These are phyloP conservation scores for Uropetala carovei DNA, from an alignment of 2,888 invertebrate species.

Conservation along the genomic window DNA sequence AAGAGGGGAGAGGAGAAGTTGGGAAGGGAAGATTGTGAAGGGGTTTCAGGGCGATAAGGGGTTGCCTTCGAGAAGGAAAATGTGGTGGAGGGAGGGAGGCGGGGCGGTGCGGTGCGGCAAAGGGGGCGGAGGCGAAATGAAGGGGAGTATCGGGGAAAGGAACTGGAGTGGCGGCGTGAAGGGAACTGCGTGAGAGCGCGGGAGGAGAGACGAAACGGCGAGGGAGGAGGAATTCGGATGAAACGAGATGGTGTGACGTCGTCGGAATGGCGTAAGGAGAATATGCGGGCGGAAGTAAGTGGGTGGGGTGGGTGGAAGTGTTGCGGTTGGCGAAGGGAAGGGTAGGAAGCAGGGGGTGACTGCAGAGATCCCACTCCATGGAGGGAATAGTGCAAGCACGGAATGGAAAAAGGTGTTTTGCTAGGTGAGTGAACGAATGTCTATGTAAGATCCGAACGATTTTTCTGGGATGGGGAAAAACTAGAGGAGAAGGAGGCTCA, in stretches of 20 bases:
- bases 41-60: neutral
- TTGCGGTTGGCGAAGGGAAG: neutral
- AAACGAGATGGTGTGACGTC: neutral
- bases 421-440: neutral
- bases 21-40: neutral
- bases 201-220: neutral
- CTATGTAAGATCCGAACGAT: neutral
- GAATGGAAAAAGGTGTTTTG: neutral
- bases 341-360: neutral
- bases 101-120: neutral
- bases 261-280: slow-evolving; percentile 33
- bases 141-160: neutral
- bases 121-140: neutral
- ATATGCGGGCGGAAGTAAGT: neutral
- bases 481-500: neutral
- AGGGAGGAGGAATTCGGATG: neutral
- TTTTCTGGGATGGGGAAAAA: neutral
- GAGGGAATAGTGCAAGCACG: neutral
- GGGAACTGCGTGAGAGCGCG: neutral
- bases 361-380: neutral
- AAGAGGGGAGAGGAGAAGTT: neutral
- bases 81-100: neutral
- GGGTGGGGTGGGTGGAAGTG: neutral
- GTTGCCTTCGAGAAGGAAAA: neutral
- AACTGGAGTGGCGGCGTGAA: too few relatives aligned